Conservation (phyloP, 1,140 invertebrate species). For the Radopholus similis region DNA sequence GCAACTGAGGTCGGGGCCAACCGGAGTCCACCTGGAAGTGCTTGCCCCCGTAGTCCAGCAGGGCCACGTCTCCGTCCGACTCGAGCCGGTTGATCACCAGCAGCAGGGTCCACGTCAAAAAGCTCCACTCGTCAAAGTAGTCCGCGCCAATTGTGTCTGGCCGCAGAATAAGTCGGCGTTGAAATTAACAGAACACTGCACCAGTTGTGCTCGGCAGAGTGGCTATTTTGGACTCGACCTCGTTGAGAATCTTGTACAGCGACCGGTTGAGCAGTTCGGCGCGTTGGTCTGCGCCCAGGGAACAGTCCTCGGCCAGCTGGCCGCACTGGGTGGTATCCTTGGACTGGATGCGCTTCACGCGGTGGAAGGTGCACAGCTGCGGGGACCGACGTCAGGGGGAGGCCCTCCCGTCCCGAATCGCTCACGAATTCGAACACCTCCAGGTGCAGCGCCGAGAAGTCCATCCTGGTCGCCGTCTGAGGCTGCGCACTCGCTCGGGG, state of each 20-base stretch:
- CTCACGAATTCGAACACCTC: conserved; percentile 35
- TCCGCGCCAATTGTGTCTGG: conserved; percentile 31
- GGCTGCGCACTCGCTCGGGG: too few relatives aligned
- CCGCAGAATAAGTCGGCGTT: background rate
- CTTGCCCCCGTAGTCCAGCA: conserved; percentile 41
- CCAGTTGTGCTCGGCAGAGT: conserved; percentile 25
- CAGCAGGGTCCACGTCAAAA: conserved; percentile 39
- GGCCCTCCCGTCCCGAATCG: background rate
- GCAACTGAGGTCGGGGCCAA: background rate
- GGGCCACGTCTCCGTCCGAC: background rate
- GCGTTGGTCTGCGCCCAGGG: conserved; percentile 36
- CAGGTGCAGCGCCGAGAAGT: conserved; percentile 14
- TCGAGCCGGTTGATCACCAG: conserved; percentile 43
- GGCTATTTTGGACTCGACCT: conserved; percentile 37
- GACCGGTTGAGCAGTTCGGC: conserved; percentile 40
- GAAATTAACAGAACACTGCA: background rate
- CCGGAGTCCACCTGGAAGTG: conserved; percentile 19
- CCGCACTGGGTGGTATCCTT: conserved; percentile 37
- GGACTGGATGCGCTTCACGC: conserved; percentile 34
- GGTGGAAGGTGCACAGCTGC: conserved; percentile 39
- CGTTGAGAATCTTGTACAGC: conserved; percentile 43
- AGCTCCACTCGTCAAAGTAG: conserved; percentile 44
- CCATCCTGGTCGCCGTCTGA: too few relatives aligned
- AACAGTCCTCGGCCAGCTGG: conserved; percentile 13
- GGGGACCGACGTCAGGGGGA: background rate